phyloP scores from a whole-genome alignment of 2,113 vertebrate species.

The Galemys pyrenaicus region DNA sequence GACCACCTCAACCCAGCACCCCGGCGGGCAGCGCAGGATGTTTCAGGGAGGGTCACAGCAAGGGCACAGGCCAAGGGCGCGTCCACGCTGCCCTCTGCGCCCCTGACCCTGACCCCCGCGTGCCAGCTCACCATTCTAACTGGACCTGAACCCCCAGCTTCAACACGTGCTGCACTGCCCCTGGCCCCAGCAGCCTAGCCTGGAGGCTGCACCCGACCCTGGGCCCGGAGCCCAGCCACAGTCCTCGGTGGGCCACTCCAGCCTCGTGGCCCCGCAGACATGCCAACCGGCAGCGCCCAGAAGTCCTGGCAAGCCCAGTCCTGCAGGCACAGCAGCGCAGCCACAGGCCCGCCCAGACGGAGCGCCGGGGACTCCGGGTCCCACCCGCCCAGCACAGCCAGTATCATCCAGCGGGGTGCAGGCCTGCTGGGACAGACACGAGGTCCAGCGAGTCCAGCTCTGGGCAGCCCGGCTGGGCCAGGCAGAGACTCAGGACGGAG shows the following conservation, averaged over 20 bases:
- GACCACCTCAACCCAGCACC: not conserved
- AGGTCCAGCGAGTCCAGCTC: too few relatives aligned
- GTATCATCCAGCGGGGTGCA: too few relatives aligned
- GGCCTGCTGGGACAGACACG: too few relatives aligned
- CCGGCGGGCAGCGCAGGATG: not conserved
- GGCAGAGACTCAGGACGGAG: not conserved
- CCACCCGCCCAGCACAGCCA: too few relatives aligned
- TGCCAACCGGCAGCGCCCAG: not conserved
- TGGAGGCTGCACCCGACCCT: too few relatives aligned
- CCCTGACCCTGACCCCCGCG: not conserved
- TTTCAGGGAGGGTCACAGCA: not conserved
- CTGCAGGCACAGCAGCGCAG: not conserved
- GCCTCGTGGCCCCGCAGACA: fast-evolving
- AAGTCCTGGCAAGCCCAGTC: not conserved
- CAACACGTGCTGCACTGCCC: too few relatives aligned
- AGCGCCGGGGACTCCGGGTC: too few relatives aligned
- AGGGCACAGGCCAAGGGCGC: fast-evolving
- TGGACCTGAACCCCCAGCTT: not conserved
- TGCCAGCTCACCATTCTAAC: not conserved
- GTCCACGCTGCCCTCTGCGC: not conserved
- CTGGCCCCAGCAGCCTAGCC: too few relatives aligned
- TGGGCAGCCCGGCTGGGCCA: not conserved
- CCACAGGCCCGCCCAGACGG: too few relatives aligned
- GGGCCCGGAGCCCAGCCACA: not conserved
- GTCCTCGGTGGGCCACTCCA: not conserved